These are phyloP conservation scores for Apamea monoglypha DNA, from an alignment of 2,888 invertebrate genomes.

Conservation along the genomic window DNA sequence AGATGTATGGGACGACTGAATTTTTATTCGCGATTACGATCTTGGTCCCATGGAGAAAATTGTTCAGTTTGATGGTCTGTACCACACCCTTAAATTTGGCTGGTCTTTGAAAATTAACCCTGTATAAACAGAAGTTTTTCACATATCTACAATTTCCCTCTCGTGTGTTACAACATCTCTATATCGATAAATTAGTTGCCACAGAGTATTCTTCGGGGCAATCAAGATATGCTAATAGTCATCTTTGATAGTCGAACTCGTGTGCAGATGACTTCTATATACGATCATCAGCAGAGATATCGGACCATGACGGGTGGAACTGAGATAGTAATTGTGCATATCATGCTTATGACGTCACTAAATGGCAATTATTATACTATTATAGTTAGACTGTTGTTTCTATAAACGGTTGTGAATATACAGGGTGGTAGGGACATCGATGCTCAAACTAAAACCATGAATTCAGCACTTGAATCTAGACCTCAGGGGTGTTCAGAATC, in stretches of 20 bases:
- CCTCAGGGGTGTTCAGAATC: too few species aligned
- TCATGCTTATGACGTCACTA: slow-evolving; percentile 12
- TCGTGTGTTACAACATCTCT: slow-evolving; percentile 66
- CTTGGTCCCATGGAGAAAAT: too few species aligned
- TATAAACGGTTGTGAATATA: not conserved
- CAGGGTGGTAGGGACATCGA: too few species aligned
- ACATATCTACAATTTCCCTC: too few species aligned
- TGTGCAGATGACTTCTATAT: slow-evolving; percentile 75
- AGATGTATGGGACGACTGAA: too few species aligned
- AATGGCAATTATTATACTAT: not conserved
- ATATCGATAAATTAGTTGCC: slow-evolving; percentile 71
- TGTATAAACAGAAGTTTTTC: too few species aligned
- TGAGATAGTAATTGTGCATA: slow-evolving; percentile 17
- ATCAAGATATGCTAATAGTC: slow-evolving; percentile 84
- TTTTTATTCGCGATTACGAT: too few species aligned
- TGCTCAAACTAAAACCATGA: too few species aligned
- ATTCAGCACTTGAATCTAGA: too few species aligned
- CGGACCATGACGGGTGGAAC: slow-evolving; percentile 68
- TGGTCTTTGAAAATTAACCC: too few species aligned
- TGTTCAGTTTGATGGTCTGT: too few species aligned
- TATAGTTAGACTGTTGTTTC: not conserved
- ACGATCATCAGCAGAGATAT: slow-evolving; percentile 73
- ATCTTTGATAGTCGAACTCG: slow-evolving; percentile 82
- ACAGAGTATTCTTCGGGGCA: slow-evolving; percentile 72
- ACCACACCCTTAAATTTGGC: too few species aligned